These are phyloP conservation scores for Sciurus niger DNA, from an alignment of 2,113 vertebrate genomes.

Conservation along the genomic window DNA sequence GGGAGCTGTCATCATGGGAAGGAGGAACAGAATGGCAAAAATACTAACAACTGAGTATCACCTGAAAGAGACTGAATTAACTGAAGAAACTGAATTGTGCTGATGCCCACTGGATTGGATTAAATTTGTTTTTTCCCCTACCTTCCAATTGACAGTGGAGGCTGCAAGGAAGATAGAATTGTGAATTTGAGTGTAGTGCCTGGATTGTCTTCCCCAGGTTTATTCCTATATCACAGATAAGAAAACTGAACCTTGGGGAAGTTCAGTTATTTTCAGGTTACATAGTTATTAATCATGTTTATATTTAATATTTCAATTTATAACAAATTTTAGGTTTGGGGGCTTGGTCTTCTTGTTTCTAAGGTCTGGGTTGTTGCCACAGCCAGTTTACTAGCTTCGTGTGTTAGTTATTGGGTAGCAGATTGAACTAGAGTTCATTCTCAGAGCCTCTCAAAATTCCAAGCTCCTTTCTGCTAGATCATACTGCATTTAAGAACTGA, in stretches of 20 bases:
- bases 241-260: neutral
- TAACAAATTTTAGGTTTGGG: neutral
- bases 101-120: neutral
- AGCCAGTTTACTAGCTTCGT: neutral
- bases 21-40: neutral
- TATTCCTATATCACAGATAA: neutral
- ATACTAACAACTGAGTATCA: neutral
- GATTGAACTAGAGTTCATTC: conserved; percentile 5
- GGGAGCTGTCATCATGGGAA: neutral
- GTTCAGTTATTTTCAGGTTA: neutral
- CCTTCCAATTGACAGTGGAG: neutral
- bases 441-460: conserved; percentile 27
- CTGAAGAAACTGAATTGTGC: neutral
- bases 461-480: conserved; percentile 21
- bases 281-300: neutral
- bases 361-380: neutral
- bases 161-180: neutral
- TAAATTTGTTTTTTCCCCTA: neutral
- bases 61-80: neutral
- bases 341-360: neutral
- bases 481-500: neutral
- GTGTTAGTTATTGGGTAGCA: neutral
- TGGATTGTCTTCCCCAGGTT: neutral
- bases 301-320: conserved; percentile 17
- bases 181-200: neutral